Evolutionary conservation across 2,888 invertebrate genomes (phyloP).

Genomic region (Heliothis peltigera): DNA sequence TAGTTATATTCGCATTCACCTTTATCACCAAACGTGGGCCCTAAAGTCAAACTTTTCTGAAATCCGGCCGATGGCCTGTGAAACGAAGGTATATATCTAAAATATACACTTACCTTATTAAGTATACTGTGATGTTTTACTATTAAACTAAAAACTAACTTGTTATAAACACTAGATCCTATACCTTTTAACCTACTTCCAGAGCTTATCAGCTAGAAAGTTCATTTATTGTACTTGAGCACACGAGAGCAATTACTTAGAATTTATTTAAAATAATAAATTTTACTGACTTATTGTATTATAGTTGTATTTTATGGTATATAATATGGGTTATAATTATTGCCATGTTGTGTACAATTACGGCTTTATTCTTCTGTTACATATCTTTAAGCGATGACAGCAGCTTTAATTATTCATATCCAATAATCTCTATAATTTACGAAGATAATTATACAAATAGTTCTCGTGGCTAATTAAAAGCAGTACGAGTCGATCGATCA

Average conservation of each 20-base stretch:
- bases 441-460: too few species aligned
- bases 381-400: too few species aligned
- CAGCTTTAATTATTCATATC: too few species aligned
- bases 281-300: conserved; percentile 5
- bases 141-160: conserved; percentile 7
- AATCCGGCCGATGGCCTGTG: too few species aligned
- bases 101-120: not conserved
- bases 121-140: not conserved
- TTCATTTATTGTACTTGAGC: conserved; percentile 47
- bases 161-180: conserved; percentile 27
- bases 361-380: too few species aligned
- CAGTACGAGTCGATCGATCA: too few species aligned
- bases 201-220: conserved; percentile 39
- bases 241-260: conserved; percentile 35
- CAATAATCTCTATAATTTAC: too few species aligned
- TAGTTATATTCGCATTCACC: too few species aligned
- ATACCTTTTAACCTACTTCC: conserved; percentile 45
- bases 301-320: conserved; percentile 10
- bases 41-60: too few species aligned
- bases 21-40: too few species aligned
- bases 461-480: too few species aligned
- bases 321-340: conserved; percentile 9
- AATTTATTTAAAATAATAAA: conserved; percentile 42
- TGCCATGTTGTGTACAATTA: not conserved
- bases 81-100: too few species aligned